Evolutionary conservation across 1,140 invertebrate genomes (phyloP).

Genomic region (Drosophila dunni): DNA sequence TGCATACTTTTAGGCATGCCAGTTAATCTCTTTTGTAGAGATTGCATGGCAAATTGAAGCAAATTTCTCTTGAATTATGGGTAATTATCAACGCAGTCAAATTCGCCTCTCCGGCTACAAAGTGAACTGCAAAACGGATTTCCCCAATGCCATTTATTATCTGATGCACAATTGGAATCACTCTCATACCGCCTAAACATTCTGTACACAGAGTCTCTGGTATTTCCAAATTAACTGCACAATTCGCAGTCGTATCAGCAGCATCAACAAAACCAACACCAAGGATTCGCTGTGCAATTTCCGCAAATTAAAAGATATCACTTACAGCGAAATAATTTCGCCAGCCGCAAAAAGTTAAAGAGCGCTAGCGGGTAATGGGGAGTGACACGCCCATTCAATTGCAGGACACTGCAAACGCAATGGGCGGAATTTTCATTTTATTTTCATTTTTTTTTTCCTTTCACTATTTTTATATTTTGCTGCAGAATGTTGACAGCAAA

Average conservation of each 20-base stretch:
- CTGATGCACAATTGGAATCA: slow-evolving; percentile 21
- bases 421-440: slow-evolving; percentile 25
- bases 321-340: slow-evolving; percentile 73
- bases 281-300: slow-evolving; percentile 51
- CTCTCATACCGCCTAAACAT: background rate
- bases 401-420: slow-evolving; percentile 39
- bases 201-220: slow-evolving; percentile 11
- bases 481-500: slow-evolving; percentile 69
- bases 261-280: slow-evolving; percentile 31
- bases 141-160: slow-evolving; percentile 28
- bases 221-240: slow-evolving; percentile 14
- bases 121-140: slow-evolving; percentile 18
- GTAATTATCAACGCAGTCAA: background rate
- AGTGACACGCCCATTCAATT: slow-evolving; percentile 61
- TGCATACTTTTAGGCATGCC: too few species aligned
- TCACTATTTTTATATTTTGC: slow-evolving; percentile 9
- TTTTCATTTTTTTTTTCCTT: slow-evolving; percentile 16
- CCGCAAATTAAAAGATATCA: slow-evolving; percentile 80
- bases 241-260: background rate
- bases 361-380: slow-evolving; percentile 21
- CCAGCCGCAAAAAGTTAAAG: slow-evolving; percentile 62
- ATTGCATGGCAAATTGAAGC: slow-evolving; percentile 40
- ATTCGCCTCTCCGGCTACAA: slow-evolving; percentile 10
- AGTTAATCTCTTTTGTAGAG: too few species aligned
- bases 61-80: slow-evolving; percentile 35